These are phyloP conservation scores for Miichthys miiuy DNA, from an alignment of 2,797 vertebrate genomes.

Conservation along the genomic window DNA sequence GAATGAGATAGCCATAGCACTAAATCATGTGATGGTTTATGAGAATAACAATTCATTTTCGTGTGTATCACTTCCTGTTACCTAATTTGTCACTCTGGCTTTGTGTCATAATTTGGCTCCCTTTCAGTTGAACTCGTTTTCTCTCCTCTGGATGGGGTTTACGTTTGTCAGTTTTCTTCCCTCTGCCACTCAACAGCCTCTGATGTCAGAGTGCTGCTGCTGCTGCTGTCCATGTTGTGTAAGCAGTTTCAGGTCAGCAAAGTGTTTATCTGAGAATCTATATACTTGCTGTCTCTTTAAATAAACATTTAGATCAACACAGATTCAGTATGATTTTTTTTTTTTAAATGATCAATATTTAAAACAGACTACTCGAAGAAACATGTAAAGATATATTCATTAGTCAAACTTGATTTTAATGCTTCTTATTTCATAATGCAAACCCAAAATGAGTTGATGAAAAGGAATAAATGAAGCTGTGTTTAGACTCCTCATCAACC, in stretches of 20 bases:
- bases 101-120: neutral
- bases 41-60: neutral
- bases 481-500: neutral
- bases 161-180: conserved; percentile 8
- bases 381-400: neutral
- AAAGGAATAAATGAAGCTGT: neutral
- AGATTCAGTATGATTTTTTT: neutral
- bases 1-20: neutral
- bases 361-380: neutral
- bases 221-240: conserved; percentile 32
- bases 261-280: conserved; percentile 23
- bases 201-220: conserved; percentile 29
- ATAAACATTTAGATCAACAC: neutral
- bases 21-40: conserved; percentile 7
- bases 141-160: neutral
- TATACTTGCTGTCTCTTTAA: neutral
- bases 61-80: neutral
- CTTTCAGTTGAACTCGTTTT: neutral
- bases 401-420: neutral
- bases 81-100: neutral
- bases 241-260: conserved; percentile 49
- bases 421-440: too few relatives aligned
- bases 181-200: conserved; percentile 23
- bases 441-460: neutral
- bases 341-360: neutral